Percentiles rank a stretch among this genome's conserved stretches.
These are phyloP conservation scores for Nemotelus nigrinus DNA, from an alignment of 2,888 invertebrate species.

Conservation along the genomic window DNA sequence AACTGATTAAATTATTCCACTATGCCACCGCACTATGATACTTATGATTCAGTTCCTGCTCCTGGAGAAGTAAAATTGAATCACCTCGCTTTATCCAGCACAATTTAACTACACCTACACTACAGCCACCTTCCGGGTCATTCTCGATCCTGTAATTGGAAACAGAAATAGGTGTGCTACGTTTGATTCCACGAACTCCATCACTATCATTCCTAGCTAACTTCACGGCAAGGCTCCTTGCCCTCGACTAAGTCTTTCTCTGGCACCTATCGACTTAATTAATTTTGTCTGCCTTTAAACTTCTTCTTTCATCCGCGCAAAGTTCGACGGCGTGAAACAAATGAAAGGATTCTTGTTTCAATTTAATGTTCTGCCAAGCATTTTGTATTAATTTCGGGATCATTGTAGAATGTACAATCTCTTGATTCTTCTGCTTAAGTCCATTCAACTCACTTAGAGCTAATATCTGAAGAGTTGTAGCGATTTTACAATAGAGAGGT, in stretches of 20 bases:
- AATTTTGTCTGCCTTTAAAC: conserved; percentile 26
- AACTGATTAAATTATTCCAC: conserved; percentile 17
- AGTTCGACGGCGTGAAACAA: conserved; percentile 6
- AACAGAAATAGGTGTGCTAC: background rate
- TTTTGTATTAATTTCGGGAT: conserved; percentile 17
- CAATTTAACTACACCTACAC: background rate
- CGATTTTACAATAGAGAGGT: background rate
- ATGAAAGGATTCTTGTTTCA: conserved; percentile 29
- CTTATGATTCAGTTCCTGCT: conserved; percentile 21
- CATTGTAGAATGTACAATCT: background rate
- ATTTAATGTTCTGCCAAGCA: conserved; percentile 28
- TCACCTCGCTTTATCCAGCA: background rate
- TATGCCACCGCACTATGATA: background rate
- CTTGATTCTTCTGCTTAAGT: background rate
- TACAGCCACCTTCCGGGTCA: background rate
- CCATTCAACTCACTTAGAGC: conserved; percentile 3
- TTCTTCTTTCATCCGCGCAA: background rate
- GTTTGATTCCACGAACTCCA: background rate
- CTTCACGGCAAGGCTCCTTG: background rate
- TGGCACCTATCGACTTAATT: conserved; percentile 30
- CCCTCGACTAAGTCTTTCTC: background rate
- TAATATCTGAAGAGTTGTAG: conserved; percentile 14
- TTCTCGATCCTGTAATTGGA: background rate
- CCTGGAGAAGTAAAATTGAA: conserved; percentile 1
- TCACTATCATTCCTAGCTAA: background rate